Conservation (phyloP, 2,888 invertebrate genomes). For the Halocaridina rubra region DNA sequence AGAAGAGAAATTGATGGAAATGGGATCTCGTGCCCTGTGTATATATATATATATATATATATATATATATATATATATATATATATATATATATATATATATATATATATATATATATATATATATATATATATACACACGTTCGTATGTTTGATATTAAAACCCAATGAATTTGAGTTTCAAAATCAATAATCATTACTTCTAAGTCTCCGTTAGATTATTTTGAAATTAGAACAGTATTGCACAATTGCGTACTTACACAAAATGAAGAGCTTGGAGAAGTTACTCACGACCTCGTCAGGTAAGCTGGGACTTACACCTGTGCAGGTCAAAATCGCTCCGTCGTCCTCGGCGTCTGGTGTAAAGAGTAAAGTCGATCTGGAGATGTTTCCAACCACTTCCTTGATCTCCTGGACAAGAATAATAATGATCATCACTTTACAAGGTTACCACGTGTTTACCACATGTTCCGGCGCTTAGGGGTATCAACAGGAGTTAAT, state of each 20-base stretch:
- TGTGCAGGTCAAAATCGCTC: slow-evolving; percentile 33
- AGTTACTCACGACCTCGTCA: slow-evolving; percentile 1
- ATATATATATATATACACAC: not conserved
- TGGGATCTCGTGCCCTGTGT: too few species aligned
- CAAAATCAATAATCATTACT: not conserved
- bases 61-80: not conserved
- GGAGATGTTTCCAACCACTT: slow-evolving; percentile 2
- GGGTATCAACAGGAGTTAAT: too few species aligned
- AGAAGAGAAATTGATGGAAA: too few species aligned
- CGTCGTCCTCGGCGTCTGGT: slow-evolving; percentile 21
- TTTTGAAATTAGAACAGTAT: not conserved
- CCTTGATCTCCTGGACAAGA: not conserved
- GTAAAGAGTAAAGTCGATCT: slow-evolving; percentile 26
- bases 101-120: not conserved
- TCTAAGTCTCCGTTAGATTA: not conserved
- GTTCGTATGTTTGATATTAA: not conserved
- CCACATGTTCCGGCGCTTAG: too few species aligned
- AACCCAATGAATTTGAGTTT: not conserved
- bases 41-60: not conserved
- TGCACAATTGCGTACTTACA: slow-evolving; percentile 22
- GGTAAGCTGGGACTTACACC: slow-evolving; percentile 40
- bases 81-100: not conserved
- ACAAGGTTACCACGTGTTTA: too few species aligned
- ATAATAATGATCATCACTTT: too few species aligned
- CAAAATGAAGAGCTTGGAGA: not conserved